A percentile compares a stretch with the other conserved stretches of the same genome.
Evolutionary conservation across 2,888 invertebrate genomes (phyloP).

Genomic region (Trypoxylon attenuatum): DNA sequence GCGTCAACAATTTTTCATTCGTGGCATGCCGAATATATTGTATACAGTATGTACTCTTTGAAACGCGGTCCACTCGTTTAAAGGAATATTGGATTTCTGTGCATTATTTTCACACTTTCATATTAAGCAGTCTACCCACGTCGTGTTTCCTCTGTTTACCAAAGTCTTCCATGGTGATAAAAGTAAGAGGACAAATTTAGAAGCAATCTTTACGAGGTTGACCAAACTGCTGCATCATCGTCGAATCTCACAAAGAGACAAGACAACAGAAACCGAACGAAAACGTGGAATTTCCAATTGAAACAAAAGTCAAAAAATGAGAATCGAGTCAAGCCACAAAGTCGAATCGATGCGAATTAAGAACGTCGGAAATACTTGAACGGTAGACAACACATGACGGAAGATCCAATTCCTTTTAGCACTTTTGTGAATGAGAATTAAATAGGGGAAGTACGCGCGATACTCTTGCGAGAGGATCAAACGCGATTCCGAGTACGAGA

Average conservation of each 20-base stretch:
- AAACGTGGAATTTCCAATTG: too few species aligned
- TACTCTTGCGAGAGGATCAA: conserved; percentile 10
- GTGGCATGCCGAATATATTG: neutral
- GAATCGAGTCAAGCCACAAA: neutral
- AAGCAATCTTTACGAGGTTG: too few species aligned
- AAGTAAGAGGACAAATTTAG: too few species aligned
- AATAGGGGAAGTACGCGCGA: conserved; percentile 1
- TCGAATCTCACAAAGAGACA: too few species aligned
- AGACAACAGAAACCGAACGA: too few species aligned
- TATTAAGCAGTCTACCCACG: neutral
- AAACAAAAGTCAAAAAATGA: too few species aligned
- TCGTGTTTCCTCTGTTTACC: too few species aligned
- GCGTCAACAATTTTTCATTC: neutral
- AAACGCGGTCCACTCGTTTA: conserved; percentile 49
- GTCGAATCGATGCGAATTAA: neutral
- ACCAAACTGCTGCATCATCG: too few species aligned
- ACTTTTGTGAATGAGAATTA: conserved; percentile 34
- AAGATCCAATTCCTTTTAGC: conserved; percentile 42
- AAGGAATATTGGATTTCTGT: conserved; percentile 65
- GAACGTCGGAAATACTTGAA: too few species aligned
- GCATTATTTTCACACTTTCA: conserved; percentile 46
- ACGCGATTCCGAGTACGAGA: neutral
- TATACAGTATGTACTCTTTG: neutral
- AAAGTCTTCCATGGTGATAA: too few species aligned
- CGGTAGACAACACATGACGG: conserved; percentile 28